Evolutionary conservation across 2,888 invertebrate species (phyloP).

Genomic region (Tipula lateralis): DNA sequence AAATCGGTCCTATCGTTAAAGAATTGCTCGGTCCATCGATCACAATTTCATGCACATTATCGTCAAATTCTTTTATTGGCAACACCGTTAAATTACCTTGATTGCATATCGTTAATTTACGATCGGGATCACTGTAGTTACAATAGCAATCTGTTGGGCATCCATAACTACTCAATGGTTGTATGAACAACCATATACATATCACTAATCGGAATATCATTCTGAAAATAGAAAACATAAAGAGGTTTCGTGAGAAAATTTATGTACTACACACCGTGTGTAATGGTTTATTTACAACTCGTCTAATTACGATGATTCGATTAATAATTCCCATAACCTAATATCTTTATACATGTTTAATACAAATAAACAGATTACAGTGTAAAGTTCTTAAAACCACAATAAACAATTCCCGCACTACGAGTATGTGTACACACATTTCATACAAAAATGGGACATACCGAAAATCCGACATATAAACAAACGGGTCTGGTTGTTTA

Average conservation of each 20-base stretch:
- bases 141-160: background rate
- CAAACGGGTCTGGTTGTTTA: background rate
- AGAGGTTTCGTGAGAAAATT: background rate
- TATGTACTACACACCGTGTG: background rate
- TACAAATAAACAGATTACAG: background rate
- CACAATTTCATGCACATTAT: constrained; percentile 59
- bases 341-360: background rate
- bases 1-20: constrained; percentile 67
- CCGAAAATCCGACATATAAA: background rate
- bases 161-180: background rate
- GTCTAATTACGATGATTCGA: background rate
- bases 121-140: background rate
- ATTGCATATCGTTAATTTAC: background rate
- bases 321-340: background rate
- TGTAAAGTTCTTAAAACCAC: background rate
- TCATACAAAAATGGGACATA: constrained; percentile 5
- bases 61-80: constrained; percentile 61
- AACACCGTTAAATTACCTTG: constrained; percentile 42
- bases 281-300: background rate
- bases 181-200: background rate
- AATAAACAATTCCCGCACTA: background rate
- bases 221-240: background rate
- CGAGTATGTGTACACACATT: background rate
- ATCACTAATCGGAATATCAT: background rate
- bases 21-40: constrained; percentile 64